Conservation (phyloP, 2,113 vertebrate species). For the Archilochus colubris region DNA sequence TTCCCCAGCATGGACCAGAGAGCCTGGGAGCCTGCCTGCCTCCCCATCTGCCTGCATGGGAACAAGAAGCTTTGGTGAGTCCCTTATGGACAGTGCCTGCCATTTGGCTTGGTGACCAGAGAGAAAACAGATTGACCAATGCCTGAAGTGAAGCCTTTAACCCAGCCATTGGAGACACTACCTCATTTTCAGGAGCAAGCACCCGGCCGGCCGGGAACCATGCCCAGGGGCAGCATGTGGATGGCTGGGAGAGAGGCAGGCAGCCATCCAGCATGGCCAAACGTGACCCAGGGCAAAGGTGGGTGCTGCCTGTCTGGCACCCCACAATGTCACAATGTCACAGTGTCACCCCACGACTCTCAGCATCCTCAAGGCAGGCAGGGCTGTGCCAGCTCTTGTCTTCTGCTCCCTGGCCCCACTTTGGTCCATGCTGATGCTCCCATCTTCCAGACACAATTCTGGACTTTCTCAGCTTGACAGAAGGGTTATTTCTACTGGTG, state of each 20-base stretch:
- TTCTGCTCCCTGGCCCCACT: not conserved
- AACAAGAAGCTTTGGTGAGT: not conserved
- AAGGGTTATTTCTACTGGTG: not conserved
- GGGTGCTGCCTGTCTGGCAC: not conserved
- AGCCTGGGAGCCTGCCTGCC: not conserved
- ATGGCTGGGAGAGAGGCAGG: not conserved
- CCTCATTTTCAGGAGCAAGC: constrained; percentile 24
- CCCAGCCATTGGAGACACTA: constrained; percentile 42
- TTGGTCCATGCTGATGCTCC: not conserved
- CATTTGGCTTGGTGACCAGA: not conserved
- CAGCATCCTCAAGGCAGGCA: not conserved
- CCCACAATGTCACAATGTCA: not conserved
- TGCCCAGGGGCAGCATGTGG: not conserved
- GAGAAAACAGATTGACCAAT: constrained; percentile 54
- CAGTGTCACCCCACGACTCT: not conserved
- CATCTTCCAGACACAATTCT: not conserved
- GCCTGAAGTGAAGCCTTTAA: not conserved
- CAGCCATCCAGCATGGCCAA: not conserved
- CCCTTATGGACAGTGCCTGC: not conserved
- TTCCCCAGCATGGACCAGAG: not conserved
- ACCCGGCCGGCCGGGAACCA: not conserved
- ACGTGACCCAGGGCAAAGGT: not conserved
- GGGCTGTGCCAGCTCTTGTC: not conserved
- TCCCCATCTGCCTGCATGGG: not conserved
- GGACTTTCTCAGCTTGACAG: not conserved